phyloP scores from a whole-genome alignment of 2,888 invertebrate genomes.

The Biston betularia region DNA sequence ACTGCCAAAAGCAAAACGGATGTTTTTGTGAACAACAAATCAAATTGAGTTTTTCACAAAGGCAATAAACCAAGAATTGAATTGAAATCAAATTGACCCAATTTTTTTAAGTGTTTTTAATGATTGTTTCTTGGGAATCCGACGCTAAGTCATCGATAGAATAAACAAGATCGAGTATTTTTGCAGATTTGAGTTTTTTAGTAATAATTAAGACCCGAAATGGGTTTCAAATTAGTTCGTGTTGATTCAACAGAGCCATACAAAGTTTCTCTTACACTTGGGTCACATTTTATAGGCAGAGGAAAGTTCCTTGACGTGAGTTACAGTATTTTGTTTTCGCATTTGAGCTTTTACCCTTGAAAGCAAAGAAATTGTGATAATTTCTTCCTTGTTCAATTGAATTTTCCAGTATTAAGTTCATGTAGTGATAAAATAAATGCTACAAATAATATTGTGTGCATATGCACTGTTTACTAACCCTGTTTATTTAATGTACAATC shows the following conservation, averaged over 20 bases:
- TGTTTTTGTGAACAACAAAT: too few species aligned
- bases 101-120: too few species aligned
- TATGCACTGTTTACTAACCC: background rate
- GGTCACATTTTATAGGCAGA: slow-evolving; percentile 71
- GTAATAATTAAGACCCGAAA: slow-evolving; percentile 43
- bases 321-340: slow-evolving; percentile 24
- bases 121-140: too few species aligned
- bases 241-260: slow-evolving; percentile 60
- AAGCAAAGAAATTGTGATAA: background rate
- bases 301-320: slow-evolving; percentile 73
- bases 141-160: too few species aligned
- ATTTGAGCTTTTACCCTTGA: background rate
- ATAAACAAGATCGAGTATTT: too few species aligned
- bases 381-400: background rate
- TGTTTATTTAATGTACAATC: too few species aligned
- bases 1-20: too few species aligned
- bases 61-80: too few species aligned
- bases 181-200: background rate
- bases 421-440: background rate
- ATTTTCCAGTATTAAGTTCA: background rate
- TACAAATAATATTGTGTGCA: background rate
- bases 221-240: slow-evolving; percentile 72
- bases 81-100: too few species aligned
- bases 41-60: too few species aligned
- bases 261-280: slow-evolving; percentile 63